These are phyloP conservation scores for Plestiodon gilberti DNA, from an alignment of 2,113 vertebrate genomes.

Conservation along the genomic window DNA sequence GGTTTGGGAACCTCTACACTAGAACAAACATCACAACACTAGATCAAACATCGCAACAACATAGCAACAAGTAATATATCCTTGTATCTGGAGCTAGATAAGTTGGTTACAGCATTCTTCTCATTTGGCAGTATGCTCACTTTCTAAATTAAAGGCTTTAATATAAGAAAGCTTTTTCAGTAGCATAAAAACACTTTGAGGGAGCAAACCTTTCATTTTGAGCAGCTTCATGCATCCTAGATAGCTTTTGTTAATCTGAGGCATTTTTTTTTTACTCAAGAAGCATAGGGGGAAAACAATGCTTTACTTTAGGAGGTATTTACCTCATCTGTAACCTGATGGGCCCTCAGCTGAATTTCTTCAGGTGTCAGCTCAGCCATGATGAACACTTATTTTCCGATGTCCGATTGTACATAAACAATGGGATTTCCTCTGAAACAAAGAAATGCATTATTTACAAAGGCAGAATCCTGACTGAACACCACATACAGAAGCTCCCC, in stretches of 20 bases:
- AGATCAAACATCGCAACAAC: too few relatives aligned
- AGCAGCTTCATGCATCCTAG: neutral
- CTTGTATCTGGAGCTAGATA: neutral
- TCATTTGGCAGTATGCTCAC: neutral
- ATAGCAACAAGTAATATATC: neutral
- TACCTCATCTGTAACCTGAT: conserved; percentile 98
- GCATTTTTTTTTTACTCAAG: neutral
- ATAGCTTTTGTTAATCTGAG: neutral
- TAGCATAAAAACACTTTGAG: neutral
- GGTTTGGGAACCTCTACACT: too few relatives aligned
- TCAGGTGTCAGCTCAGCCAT: conserved; percentile 91
- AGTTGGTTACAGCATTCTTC: neutral
- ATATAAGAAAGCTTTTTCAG: neutral
- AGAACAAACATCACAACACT: too few relatives aligned
- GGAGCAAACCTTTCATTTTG: neutral
- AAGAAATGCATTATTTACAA: neutral
- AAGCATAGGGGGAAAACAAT: neutral
- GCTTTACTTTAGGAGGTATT: conserved; percentile 16
- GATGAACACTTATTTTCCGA: conserved; percentile 67
- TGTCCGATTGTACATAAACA: neutral
- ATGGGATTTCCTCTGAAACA: conserved; percentile 39
- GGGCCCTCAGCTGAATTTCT: conserved; percentile 86
- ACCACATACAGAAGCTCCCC: too few relatives aligned
- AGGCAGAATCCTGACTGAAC: neutral
- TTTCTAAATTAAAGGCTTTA: neutral